Base-by-base conservation (phyloP, 2,113 vertebrate genomes). In the Butastur rufipennis region DNA sequence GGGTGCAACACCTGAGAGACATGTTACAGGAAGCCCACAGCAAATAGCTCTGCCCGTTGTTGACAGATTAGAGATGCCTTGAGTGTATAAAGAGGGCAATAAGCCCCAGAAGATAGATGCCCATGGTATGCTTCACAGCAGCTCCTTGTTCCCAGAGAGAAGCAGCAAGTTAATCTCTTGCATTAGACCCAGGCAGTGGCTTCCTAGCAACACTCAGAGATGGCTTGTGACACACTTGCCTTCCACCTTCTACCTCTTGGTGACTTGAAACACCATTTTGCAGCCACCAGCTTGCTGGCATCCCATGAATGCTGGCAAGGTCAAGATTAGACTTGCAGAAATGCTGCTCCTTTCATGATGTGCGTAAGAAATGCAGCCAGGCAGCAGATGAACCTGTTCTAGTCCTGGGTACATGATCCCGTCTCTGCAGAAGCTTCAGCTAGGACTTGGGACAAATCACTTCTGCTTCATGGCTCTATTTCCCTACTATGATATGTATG, bases 251-350 rank as follows among this genome's bases (percentile, higher is more conserved):
- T 78, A 53, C 79, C 78, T 58, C 42, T 20, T 11, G 34, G 29
- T 16, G 55, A 68, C 68, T 27, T 13, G 9, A 71, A 32, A 32
- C 50, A 25, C 16, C 9, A 0, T 10, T 36, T 6, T 31, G 26
- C 40, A 66, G 66, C 19, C 66, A 18, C 5, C 8, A 2, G 26
- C 21, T 20, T 43, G 42, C 5, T 67, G 71, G 56, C 34, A 84
- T 10, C 53, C 14, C 6, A 0, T 5, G 67, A 72, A 16, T 5
- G 4, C 27, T 31, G 53, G 2, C 1, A 2, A 58, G 62, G 23
- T 13, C 29, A 26, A 59, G 53, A 17, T 45, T 13, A 83, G 84
- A 10, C n/a, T 15, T 3, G 1, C 25, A 63, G 88, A n/a, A 67
- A 19, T 1, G 21, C 65, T 90, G 78, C 68, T 63, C 1, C 13